Evolutionary conservation across 2,888 invertebrate species (phyloP), one percentile per base, ranked within the genome.

Genomic region (Antheraea assamensis): DNA sequence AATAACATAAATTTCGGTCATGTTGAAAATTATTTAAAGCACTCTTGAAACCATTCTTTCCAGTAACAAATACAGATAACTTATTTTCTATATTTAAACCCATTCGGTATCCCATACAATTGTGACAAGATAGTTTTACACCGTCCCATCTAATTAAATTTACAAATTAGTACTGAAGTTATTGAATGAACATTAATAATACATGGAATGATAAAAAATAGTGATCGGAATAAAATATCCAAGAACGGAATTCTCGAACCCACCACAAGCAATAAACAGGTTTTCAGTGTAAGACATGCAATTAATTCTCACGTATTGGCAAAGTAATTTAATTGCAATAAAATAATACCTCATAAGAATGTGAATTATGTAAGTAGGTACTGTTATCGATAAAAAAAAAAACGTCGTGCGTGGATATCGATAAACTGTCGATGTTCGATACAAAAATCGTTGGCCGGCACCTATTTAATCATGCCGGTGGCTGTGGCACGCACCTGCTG

Each of bases 371-470:
- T 68, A 35, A 35, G 10, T 68, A 35, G n/a, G 10, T n/a, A 68
- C 68, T 68, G 24, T 85, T 85, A 87, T 87, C 85, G 84, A 86
- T 84, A 82, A 83, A 78, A 78, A 81, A 79, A 74, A 82, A n/a
- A n/a, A n/a, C n/a, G 42, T 42, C 84, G 83, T 78, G 30, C 68
- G 82, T 79, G 84, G 83, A 83, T 83, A 75, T 78, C 84, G 87
- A 87, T 86, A 64, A 84, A 80, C 82, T 83, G 86, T 87, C 87
- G 87, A 88, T 87, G 85, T 87, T 89, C 87, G 86, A 85, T 88
- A 87, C 88, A 88, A 92, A 90, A 91, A 91, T 91, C 90, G 89
- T 90, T 84, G 88, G 90, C 42, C 89, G 91, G 92, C 91, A 91
- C 90, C 89, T 90, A 91, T 88, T 93, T 92, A 91, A 93, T 92